phyloP scores from a whole-genome alignment of 2,888 invertebrate species.

The Mayetiola destructor region DNA sequence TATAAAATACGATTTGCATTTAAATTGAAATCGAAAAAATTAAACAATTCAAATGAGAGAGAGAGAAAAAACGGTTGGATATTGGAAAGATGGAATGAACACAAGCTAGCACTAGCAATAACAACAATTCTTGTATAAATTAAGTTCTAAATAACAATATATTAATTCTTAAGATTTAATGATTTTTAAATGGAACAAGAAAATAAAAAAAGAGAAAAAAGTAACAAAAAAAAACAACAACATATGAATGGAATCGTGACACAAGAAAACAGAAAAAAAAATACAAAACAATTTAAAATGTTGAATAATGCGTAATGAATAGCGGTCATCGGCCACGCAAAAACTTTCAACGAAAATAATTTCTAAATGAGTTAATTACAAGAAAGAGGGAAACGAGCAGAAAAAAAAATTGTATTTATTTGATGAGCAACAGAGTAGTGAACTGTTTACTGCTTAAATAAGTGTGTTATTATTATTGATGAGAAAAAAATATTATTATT shows the following conservation, averaged over 20 bases:
- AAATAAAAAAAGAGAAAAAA: neutral
- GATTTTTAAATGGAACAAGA: neutral
- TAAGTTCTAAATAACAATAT: slow-evolving; percentile 6
- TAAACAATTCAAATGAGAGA: no score
- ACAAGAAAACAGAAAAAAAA: neutral
- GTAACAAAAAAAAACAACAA: neutral
- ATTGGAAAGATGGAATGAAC: neutral
- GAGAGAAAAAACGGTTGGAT: neutral
- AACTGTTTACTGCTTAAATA: no score
- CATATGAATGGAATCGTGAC: neutral
- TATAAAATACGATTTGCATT: no score
- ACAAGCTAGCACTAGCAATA: neutral
- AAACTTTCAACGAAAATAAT: no score
- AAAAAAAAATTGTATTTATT: no score
- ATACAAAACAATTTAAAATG: neutral
- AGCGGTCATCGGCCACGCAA: no score
- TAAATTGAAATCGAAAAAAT: no score
- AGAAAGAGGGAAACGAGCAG: no score
- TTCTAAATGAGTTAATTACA: no score
- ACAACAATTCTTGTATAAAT: slow-evolving; percentile 2
- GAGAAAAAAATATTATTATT: no score
- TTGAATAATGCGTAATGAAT: neutral
- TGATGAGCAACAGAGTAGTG: no score
- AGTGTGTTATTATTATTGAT: no score
- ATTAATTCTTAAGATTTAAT: neutral